phyloP scores from a whole-genome alignment of 1,140 invertebrate species.

The Littorina saxatilis region DNA sequence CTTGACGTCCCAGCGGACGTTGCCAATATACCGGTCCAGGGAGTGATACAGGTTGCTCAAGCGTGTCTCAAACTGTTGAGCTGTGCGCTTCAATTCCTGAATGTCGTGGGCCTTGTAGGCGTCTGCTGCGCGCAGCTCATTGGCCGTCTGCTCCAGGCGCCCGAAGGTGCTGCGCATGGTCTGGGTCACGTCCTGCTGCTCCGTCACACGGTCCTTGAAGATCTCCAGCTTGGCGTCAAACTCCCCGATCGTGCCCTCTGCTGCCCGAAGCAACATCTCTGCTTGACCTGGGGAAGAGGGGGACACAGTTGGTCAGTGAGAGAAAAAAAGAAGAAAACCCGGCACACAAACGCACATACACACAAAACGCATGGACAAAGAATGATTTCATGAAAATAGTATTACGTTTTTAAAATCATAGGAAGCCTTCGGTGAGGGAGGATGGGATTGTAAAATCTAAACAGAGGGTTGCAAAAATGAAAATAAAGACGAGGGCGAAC shows the following conservation, averaged over 20 bases:
- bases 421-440: too few species aligned
- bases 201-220: constrained; percentile 33
- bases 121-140: constrained; percentile 18
- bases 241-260: neutral
- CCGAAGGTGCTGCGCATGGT: constrained; percentile 25
- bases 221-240: constrained; percentile 21
- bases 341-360: too few species aligned
- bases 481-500: too few species aligned
- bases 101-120: constrained; percentile 33
- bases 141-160: constrained; percentile 23
- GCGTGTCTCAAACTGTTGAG: constrained; percentile 16
- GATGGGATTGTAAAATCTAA: too few species aligned
- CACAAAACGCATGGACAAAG: too few species aligned
- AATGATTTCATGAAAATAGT: too few species aligned
- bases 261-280: constrained; percentile 16
- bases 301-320: neutral
- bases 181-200: constrained; percentile 31
- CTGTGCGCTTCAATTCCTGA: constrained; percentile 18
- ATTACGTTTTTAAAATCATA: too few species aligned
- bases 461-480: too few species aligned
- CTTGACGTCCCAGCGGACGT: constrained; percentile 33
- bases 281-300: constrained; percentile 20
- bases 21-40: constrained; percentile 23
- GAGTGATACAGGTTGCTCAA: constrained; percentile 32
- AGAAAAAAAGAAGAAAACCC: neutral